Percentiles rank a stretch among this genome's conserved stretches.
These are phyloP conservation scores for Microctonus hyperodae DNA, from an alignment of 2,888 invertebrate species.

Conservation along the genomic window DNA sequence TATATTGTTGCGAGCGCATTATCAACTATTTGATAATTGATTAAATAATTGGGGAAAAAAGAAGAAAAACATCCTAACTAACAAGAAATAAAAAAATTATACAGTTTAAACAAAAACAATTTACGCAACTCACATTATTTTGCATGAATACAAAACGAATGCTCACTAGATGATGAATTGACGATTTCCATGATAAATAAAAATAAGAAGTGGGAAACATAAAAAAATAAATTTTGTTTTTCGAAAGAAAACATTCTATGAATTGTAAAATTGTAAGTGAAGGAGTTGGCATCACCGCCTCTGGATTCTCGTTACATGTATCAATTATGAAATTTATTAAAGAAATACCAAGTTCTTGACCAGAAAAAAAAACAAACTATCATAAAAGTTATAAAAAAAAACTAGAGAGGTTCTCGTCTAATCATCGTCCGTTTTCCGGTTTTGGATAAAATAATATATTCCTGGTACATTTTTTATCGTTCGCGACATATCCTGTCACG, in stretches of 20 bases:
- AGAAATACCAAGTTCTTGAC: neutral
- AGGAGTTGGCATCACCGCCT: conserved; percentile 18
- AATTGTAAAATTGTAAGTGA: neutral
- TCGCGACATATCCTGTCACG: neutral
- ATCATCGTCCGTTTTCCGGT: neutral
- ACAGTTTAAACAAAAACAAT: no score
- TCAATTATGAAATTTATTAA: no score
- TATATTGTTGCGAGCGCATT: neutral
- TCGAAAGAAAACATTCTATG: neutral
- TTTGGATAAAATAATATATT: neutral
- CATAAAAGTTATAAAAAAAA: neutral
- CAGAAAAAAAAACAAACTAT: neutral
- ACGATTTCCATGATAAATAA: no score
- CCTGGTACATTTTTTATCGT: conserved; percentile 1
- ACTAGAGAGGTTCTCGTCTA: neutral
- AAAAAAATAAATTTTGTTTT: neutral
- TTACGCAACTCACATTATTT: no score
- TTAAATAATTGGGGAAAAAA: neutral
- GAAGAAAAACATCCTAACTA: neutral
- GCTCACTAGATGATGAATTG: no score
- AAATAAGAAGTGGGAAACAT: neutral
- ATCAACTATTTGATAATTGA: neutral
- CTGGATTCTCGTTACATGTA: neutral
- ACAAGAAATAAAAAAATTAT: no score
- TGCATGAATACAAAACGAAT: no score